Evolutionary conservation across 2,888 invertebrate genomes (phyloP), one percentile per base, ranked within the genome.

Genomic region (Margaritifera margaritifera): DNA sequence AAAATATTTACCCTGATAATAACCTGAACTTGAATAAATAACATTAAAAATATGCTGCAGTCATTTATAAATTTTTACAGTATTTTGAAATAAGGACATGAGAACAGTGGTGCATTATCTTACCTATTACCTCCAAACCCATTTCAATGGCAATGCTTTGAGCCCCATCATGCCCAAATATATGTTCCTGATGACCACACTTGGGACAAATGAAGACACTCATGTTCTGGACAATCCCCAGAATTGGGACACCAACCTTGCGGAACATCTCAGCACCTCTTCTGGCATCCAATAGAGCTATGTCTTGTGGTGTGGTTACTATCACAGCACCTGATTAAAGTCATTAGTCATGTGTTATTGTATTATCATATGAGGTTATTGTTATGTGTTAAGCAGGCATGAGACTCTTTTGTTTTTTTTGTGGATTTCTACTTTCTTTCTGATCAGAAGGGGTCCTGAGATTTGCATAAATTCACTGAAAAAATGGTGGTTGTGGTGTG

Each of bases 191-290:
- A n/a, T 92, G 91, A 25, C 93, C 92, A 88, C 97, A 98, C 42
- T 94, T 93, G 0, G 93, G 92, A 88, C 97, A 98, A 59, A 92
- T 91, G 0, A 94, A 93, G 68, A 93, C 92, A 5, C 94, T 94
- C 97, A 98, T 98, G 89, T 98, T 98, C 87, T 96, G 95, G 0
- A 96, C 93, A 71, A 97, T 88, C n/a, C 98, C 98, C 61, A 95
- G 92, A 56, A 97, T 92, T 22, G 88, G 89, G 3, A 87, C 84
- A 24, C 84, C 92, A 2, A 97, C 91, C 87, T 94, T 96, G 72
- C 93, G 92, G 85, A 96, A 96, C 97, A 98, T 97, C 80, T 93
- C 93, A 0, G 95, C 94, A 19, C 97, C 97, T 80, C 96, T 92
- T 82, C 93, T 92, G 0, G 96, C 95, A 31, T 98, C 96, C 87